Conservation (phyloP, 2,888 invertebrate species). For the Napeogenes sylphis region DNA sequence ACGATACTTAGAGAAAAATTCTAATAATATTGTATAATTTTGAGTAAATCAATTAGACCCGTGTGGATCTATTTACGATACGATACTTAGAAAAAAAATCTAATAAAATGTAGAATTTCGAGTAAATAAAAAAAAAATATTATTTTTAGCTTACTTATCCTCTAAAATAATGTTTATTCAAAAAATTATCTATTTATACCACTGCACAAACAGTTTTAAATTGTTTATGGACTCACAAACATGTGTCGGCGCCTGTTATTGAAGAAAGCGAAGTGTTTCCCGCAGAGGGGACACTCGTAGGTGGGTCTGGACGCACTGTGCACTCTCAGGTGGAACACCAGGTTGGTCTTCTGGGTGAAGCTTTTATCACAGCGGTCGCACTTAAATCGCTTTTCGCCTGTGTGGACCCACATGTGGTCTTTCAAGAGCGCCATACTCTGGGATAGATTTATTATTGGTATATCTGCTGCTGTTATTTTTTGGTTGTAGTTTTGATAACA, state of each 20-base stretch:
- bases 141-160: too few relatives aligned
- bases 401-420: conserved; percentile 69
- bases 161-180: too few relatives aligned
- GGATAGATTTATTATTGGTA: background rate
- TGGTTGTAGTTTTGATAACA: background rate
- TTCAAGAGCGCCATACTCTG: conserved; percentile 66
- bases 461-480: background rate
- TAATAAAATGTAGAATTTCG: too few relatives aligned
- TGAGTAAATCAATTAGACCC: conserved; percentile 38
- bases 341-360: conserved; percentile 64
- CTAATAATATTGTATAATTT: too few relatives aligned
- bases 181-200: background rate
- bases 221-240: conserved; percentile 54
- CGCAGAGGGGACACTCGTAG: conserved; percentile 64
- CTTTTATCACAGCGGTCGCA: conserved; percentile 65
- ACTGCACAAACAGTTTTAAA: too few relatives aligned
- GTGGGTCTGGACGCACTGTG: conserved; percentile 52
- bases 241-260: conserved; percentile 65
- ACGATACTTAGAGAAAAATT: too few relatives aligned
- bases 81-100: too few relatives aligned
- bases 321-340: conserved; percentile 61
- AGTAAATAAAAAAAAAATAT: too few relatives aligned
- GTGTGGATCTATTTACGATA: conserved; percentile 11
- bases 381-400: conserved; percentile 66
- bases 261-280: conserved; percentile 65